Evolutionary conservation across 1,140 invertebrate genomes (phyloP).

Genomic region (Pseudachorutes palmiensis): DNA sequence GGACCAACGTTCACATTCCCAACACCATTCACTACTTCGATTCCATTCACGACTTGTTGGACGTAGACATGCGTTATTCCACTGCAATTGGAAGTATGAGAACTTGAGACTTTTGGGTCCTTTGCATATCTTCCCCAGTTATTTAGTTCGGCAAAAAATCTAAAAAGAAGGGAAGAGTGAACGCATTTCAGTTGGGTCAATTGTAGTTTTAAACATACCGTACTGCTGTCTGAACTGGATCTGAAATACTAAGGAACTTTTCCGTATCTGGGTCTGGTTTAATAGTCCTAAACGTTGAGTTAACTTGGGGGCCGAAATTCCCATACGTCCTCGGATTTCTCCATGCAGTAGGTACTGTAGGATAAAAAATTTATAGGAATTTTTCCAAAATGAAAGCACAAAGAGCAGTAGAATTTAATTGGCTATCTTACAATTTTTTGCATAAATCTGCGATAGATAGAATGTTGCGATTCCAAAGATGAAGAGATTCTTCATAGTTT

Average conservation of each 20-base stretch:
- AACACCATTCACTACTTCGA: neutral
- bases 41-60: constrained; percentile 5
- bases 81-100: neutral
- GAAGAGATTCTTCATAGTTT: too few relatives aligned
- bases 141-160: neutral
- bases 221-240: neutral
- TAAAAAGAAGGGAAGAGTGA: neutral
- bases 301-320: neutral
- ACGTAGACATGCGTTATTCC: neutral
- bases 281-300: neutral
- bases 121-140: neutral
- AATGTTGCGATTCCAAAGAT: too few relatives aligned
- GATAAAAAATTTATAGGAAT: too few relatives aligned
- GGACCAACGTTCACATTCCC: neutral
- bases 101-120: neutral
- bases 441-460: too few relatives aligned
- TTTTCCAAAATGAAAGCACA: too few relatives aligned
- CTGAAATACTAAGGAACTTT: neutral
- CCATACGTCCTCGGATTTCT: neutral
- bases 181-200: neutral
- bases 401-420: too few relatives aligned
- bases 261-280: neutral
- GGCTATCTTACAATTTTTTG: too few relatives aligned
- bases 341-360: too few relatives aligned
- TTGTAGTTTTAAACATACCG: neutral